Evolutionary conservation across 2,797 vertebrate species (phyloP).

Genomic region (Pseudochaenichthys georgianus): DNA sequence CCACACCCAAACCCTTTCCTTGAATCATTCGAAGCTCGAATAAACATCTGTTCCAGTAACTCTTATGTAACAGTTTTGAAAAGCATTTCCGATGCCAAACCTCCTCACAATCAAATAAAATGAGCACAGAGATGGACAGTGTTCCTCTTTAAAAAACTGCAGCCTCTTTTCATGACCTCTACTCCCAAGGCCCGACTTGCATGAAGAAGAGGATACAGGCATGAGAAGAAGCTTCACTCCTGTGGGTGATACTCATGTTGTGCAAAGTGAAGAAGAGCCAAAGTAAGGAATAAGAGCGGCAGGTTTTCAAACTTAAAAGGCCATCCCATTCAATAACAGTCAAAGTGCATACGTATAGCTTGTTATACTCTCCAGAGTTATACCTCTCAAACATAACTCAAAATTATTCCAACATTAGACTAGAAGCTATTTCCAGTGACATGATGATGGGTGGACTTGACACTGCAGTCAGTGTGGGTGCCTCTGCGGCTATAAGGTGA

Average conservation of each 20-base stretch:
- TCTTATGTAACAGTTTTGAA: slow-evolving; percentile 76
- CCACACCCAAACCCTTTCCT: slow-evolving; percentile 72
- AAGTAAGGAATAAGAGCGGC: slow-evolving; percentile 31
- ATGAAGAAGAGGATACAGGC: neutral
- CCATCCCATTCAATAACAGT: slow-evolving; percentile 61
- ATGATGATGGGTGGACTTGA: slow-evolving; percentile 81
- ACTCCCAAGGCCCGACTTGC: slow-evolving; percentile 15
- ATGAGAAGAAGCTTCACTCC: slow-evolving; percentile 1
- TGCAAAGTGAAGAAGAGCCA: slow-evolving; percentile 17
- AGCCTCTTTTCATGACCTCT: slow-evolving; percentile 25
- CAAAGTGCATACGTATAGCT: slow-evolving; percentile 66
- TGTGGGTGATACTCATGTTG: slow-evolving; percentile 9
- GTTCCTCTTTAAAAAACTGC: slow-evolving; percentile 21
- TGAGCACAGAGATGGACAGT: slow-evolving; percentile 31
- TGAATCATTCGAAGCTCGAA: slow-evolving; percentile 71
- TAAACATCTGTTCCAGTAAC: slow-evolving; percentile 82
- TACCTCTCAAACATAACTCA: slow-evolving; percentile 70
- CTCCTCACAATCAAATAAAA: slow-evolving; percentile 64
- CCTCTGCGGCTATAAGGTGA: slow-evolving; percentile 61
- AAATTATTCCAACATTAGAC: slow-evolving; percentile 74
- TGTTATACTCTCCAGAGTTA: slow-evolving; percentile 58
- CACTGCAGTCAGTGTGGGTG: slow-evolving; percentile 69
- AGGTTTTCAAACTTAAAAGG: slow-evolving; percentile 67
- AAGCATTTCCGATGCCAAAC: slow-evolving; percentile 65
- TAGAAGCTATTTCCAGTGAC: slow-evolving; percentile 76